Conservation (phyloP, 2,888 invertebrate species). For the Flexamia atlantica region DNA sequence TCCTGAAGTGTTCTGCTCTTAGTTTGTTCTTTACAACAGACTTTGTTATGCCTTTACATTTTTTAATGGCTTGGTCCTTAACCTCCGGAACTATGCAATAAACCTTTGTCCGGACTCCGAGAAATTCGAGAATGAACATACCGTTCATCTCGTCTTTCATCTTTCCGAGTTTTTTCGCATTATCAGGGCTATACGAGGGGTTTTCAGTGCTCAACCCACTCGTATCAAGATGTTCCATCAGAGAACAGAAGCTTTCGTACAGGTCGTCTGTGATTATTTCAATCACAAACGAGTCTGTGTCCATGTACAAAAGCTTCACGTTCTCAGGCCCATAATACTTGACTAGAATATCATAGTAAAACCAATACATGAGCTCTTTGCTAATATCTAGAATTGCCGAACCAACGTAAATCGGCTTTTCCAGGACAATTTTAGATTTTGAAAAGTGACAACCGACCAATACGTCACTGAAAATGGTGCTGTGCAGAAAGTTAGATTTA, state of each 20-base stretch:
- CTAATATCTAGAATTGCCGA: too few species aligned
- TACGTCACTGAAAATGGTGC: too few species aligned
- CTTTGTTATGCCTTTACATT: slow-evolving; percentile 60
- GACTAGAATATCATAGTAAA: slow-evolving; percentile 67
- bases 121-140: slow-evolving; percentile 69
- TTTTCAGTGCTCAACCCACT: slow-evolving; percentile 44
- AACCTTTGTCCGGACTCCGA: slow-evolving; percentile 65
- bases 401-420: slow-evolving; percentile 8
- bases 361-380: too few species aligned
- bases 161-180: slow-evolving; percentile 71
- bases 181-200: slow-evolving; percentile 41
- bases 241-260: too few species aligned
- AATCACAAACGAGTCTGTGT: too few species aligned
- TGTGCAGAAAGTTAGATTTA: too few species aligned
- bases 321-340: slow-evolving; percentile 61
- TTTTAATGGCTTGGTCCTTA: slow-evolving; percentile 22
- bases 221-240: too few species aligned
- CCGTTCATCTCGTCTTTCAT: slow-evolving; percentile 72
- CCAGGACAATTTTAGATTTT: not conserved
- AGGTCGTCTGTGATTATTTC: not conserved
- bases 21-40: slow-evolving; percentile 27
- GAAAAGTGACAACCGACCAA: too few species aligned
- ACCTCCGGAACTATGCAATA: not conserved
- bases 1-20: not conserved
- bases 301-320: slow-evolving; percentile 69